These are phyloP conservation scores for Myripristis murdjan DNA, from an alignment of 2,797 vertebrate genomes.

Conservation along the genomic window DNA sequence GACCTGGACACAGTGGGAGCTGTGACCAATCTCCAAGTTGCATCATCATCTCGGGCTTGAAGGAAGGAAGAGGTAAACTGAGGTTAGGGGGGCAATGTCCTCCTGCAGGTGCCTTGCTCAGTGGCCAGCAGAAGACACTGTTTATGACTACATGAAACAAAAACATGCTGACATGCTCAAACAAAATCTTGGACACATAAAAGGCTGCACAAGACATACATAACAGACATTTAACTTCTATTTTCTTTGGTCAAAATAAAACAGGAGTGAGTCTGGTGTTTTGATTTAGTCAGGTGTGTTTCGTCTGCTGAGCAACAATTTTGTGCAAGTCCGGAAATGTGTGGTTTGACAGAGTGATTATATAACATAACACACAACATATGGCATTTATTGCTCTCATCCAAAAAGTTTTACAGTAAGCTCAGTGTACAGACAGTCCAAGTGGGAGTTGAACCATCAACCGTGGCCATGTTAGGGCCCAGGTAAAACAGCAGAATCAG, in stretches of 20 bases:
- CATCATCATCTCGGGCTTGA: not conserved
- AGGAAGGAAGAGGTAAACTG: not conserved
- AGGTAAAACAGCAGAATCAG: too few species aligned
- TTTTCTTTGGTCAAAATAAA: too few species aligned
- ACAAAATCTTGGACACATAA: too few species aligned
- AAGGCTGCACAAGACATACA: too few species aligned
- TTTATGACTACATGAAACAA: too few species aligned
- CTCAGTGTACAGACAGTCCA: not conserved
- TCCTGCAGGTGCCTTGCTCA: too few species aligned
- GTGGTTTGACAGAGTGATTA: not conserved
- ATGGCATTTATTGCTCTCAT: constrained; percentile 3
- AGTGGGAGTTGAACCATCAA: not conserved
- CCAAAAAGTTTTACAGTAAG: constrained; percentile 18
- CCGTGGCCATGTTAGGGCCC: too few species aligned
- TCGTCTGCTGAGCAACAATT: not conserved
- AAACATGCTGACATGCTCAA: too few species aligned
- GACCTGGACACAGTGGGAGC: constrained; percentile 4
- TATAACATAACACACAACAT: constrained; percentile 22
- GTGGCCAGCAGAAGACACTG: not conserved
- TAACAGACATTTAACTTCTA: too few species aligned
- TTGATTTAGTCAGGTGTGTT: too few species aligned
- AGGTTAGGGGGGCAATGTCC: not conserved
- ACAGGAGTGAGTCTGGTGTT: too few species aligned
- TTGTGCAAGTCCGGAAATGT: not conserved
- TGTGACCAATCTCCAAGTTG: constrained; percentile 5